Base-by-base conservation (phyloP, 2,113 vertebrate species). In the Apteryx owenii region DNA sequence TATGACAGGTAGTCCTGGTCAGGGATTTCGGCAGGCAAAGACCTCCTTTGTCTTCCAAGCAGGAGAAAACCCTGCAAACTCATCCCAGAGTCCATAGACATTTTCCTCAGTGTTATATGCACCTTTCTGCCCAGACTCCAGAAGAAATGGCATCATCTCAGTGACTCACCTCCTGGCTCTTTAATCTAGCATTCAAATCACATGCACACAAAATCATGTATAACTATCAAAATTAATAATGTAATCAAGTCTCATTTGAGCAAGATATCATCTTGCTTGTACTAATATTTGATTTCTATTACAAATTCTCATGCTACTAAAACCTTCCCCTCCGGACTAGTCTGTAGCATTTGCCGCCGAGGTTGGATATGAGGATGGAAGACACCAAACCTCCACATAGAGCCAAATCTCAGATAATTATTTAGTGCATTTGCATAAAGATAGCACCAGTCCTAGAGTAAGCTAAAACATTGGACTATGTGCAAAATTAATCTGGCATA, bases 221-320 rank as follows among this genome's bases (percentile, higher is more conserved):
- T 68, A 95, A 87, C 77, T 44, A 87, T 95, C 92, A 69, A 92
- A 84, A 91, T 95, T 91, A 93, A 94, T 93, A 91, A 91, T 70
- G 86, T 79, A 91, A 95, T 89, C 90, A 72, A 68, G 22, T 77
- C 95, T 96, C 90, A 91, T 95, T 96, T 93, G 73, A 40, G 84
- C 44, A 85, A 91, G 95, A 96, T 95, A 95, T n/a, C 90, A 96
- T 97, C 94, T 93, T 53, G 73, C 90, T 96, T 97, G 77, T 96
- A 87, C 94, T 97, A 95, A 93, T 97, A 96, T 95, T 95, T 97
- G 86, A 91, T 95, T 96, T 89, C 84, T 91, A 85, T 92, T 89
- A 97, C 62, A 91, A 92, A 93, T 85, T 93, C 62, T 89, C 42
- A 33, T 28, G 81, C 86, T 93, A 50, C 50, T 92, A 89, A 96